Evolutionary conservation across 2,888 invertebrate species (phyloP).

Genomic region (Andrena dorsata): DNA sequence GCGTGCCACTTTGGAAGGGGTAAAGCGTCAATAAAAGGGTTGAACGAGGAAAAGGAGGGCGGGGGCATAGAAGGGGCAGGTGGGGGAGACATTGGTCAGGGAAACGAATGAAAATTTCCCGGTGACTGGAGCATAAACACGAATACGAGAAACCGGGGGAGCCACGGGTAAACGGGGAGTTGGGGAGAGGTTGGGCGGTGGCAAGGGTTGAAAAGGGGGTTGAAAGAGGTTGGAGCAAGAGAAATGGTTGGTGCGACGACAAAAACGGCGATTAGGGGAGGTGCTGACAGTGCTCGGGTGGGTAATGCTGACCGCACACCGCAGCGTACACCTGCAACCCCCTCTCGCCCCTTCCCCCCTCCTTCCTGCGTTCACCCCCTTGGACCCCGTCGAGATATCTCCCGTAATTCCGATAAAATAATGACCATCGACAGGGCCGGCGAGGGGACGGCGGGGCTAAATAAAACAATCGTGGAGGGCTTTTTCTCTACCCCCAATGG

Average conservation of each 20-base stretch:
- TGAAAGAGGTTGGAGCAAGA: constrained; percentile 63
- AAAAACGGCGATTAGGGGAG: constrained; percentile 83
- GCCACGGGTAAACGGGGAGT: constrained; percentile 15
- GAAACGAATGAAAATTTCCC: constrained; percentile 52
- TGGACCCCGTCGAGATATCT: constrained; percentile 56
- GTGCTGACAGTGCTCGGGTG: constrained; percentile 75
- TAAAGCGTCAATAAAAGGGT: constrained; percentile 7
- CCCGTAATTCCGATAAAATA: constrained; percentile 67
- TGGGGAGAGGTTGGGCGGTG: constrained; percentile 32
- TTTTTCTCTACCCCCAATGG: constrained; percentile 27
- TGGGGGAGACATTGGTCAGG: constrained; percentile 43
- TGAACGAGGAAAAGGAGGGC: neutral
- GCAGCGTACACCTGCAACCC: constrained; percentile 73
- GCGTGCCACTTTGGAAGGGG: neutral
- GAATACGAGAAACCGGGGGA: constrained; percentile 51
- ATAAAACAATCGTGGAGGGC: constrained; percentile 60
- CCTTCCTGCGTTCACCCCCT: constrained; percentile 33
- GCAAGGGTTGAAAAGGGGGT: constrained; percentile 48
- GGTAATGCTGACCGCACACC: constrained; percentile 76
- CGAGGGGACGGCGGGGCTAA: constrained; percentile 33
- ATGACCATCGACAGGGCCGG: constrained; percentile 63
- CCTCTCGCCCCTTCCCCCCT: constrained; percentile 30
- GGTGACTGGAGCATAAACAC: constrained; percentile 59
- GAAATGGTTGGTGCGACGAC: constrained; percentile 75
- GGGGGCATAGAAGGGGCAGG: neutral